Evolutionary conservation across 1,140 invertebrate species (phyloP), one percentile per base, ranked within the genome.

Genomic region (Halyomorpha halys): DNA sequence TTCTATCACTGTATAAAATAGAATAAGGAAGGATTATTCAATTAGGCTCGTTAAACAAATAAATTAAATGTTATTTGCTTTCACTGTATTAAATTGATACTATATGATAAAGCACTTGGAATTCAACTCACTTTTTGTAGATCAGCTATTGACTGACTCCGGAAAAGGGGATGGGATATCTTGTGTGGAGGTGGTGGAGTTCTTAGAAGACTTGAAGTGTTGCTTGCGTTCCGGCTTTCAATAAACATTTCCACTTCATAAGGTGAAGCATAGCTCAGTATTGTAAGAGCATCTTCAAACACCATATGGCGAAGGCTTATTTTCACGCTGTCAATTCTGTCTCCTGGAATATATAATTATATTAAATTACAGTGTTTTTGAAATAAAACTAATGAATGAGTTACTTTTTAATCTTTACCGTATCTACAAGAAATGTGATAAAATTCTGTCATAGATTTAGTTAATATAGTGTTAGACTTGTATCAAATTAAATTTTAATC

Each of bases 201-300:
- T 15, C 53, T 25, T n/a, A 76, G 72, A 2, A 76, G 78, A 72
- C 75, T 79, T 63, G 76, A 80, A 70, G 74, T 79, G 71, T 69
- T 76, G 72, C 73, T 78, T 8, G 74, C 74, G 18, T 74, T 74
- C 1, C 76, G 76, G 68, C 76, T 83, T 63, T 83, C 79, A n/a
- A 88, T 80, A 68, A 85, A 81, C 8, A 90, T 75, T 47, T 82
- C 79, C 2, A 92, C 86, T 68, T 90, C 90, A 71, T 95, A 94
- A 0, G 91, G 91, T n/a, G 91, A 94, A 1, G 91, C 91, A 66
- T 93, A 91, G 62, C 89, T 90, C 5, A 96, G 76, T 66, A 96
- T 91, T 1, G 89, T 87, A 44, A 94, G 74, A 0, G 92, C 92
- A 71, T 96, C 92, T 74, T 94, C 90, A 71, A 90, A 86, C 0